phyloP scores from a whole-genome alignment of 2,797 vertebrate genomes.

The Pelochelys cantorii region DNA sequence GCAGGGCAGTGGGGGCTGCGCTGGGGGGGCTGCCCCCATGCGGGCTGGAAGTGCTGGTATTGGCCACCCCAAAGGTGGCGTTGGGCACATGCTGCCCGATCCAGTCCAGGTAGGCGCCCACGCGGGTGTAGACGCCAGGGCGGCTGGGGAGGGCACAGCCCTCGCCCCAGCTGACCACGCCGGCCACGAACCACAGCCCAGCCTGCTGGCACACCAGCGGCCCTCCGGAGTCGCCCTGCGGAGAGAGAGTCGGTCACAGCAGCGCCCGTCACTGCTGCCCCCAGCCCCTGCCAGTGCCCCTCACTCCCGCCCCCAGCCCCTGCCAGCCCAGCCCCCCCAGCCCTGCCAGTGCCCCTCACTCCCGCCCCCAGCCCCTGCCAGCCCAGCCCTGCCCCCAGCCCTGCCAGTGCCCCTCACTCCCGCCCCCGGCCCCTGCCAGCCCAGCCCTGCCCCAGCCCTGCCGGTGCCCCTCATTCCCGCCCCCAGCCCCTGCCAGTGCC shows the following conservation, averaged over 20 bases:
- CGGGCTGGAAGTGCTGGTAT: not conserved
- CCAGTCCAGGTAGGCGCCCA: slow-evolving; percentile 76
- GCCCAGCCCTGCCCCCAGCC: too few species aligned
- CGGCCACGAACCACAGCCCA: slow-evolving; percentile 75
- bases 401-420: too few species aligned
- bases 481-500: not conserved
- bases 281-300: too few species aligned
- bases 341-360: not conserved
- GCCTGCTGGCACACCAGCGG: slow-evolving; percentile 56
- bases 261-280: not conserved
- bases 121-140: slow-evolving; percentile 83
- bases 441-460: too few species aligned
- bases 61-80: not conserved
- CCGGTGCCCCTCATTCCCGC: too few species aligned
- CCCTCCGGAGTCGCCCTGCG: slow-evolving; percentile 86
- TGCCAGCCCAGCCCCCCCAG: too few species aligned
- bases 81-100: slow-evolving; percentile 36
- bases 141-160: slow-evolving; percentile 79
- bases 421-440: too few species aligned
- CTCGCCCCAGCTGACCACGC: slow-evolving; percentile 85
- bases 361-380: not conserved
- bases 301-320: too few species aligned
- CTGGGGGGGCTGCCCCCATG: not conserved
- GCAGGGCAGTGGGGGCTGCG: not conserved
- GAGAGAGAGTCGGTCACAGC: not conserved